Percentiles rank a stretch among this genome's conserved stretches.
Evolutionary conservation across 2,797 vertebrate species (phyloP).

Genomic region (Phrynocephalus forsythii): DNA sequence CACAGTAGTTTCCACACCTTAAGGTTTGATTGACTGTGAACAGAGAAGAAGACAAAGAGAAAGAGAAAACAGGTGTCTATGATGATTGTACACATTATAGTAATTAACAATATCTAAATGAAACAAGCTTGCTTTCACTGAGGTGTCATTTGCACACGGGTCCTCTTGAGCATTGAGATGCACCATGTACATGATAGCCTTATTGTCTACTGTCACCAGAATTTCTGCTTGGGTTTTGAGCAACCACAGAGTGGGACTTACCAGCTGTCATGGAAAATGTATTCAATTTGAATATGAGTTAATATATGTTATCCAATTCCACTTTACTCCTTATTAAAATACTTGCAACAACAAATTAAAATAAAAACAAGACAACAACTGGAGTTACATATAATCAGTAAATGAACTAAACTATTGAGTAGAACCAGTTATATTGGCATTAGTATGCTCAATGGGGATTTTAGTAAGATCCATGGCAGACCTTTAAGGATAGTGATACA

Average conservation of each 20-base stretch:
- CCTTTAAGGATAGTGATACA: conserved; percentile 52
- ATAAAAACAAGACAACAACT: conserved; percentile 88
- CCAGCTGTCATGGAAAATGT: conserved; percentile 90
- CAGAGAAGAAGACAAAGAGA: conserved; percentile 60
- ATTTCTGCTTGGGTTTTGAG: conserved; percentile 79
- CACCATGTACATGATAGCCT: conserved; percentile 85
- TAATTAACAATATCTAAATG: conserved; percentile 85
- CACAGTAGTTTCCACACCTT: neutral
- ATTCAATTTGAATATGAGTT: conserved; percentile 88
- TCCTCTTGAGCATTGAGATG: conserved; percentile 83
- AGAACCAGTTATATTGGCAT: conserved; percentile 81
- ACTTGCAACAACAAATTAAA: conserved; percentile 87
- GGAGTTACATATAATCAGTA: conserved; percentile 84
- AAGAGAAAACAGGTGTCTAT: conserved; percentile 84
- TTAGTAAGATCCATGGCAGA: conserved; percentile 77
- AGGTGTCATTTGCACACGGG: conserved; percentile 90
- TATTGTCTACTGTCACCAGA: conserved; percentile 88
- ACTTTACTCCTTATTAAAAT: conserved; percentile 88
- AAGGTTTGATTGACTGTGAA: conserved; percentile 36
- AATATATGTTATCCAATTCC: conserved; percentile 89
- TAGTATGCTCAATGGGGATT: conserved; percentile 78
- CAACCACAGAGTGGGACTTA: conserved; percentile 80
- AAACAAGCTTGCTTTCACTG: conserved; percentile 89
- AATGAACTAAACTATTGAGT: conserved; percentile 83
- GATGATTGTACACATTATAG: conserved; percentile 85